A percentile compares a stretch with the other conserved stretches of the same genome.
phyloP scores from a whole-genome alignment of 2,113 vertebrate species.

The Erinaceus europaeus region DNA sequence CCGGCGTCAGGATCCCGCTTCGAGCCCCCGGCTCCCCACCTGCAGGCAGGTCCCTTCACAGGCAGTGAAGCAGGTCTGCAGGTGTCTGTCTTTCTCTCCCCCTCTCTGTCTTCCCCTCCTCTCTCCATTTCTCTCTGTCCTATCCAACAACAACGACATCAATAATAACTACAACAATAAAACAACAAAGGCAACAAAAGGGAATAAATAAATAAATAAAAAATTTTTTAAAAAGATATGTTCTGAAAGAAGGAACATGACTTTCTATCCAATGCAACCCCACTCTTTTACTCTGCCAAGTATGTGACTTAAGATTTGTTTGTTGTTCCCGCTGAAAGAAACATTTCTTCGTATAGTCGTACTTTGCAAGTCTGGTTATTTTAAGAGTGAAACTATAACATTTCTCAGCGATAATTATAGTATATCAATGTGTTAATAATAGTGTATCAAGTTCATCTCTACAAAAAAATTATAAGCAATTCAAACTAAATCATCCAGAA shows the following conservation, averaged over 20 bases:
- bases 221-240: too few relatives aligned
- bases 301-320: background rate
- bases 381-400: constrained; percentile 25
- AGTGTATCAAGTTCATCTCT: constrained; percentile 19
- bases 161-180: too few relatives aligned
- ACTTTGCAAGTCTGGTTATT: constrained; percentile 44
- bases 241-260: background rate
- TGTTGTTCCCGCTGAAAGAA: background rate
- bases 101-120: too few relatives aligned
- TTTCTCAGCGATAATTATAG: constrained; percentile 34
- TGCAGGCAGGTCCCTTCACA: too few relatives aligned
- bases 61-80: too few relatives aligned
- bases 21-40: too few relatives aligned
- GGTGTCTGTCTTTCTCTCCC: too few relatives aligned
- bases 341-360: background rate
- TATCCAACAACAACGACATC: too few relatives aligned
- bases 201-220: too few relatives aligned
- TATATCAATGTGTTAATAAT: constrained; percentile 39
- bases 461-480: constrained; percentile 5
- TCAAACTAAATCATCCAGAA: background rate
- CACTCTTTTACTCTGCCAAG: background rate
- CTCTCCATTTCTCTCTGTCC: too few relatives aligned
- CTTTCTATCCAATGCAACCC: background rate
- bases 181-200: too few relatives aligned
- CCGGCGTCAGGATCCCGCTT: too few relatives aligned